Percentiles rank a stretch among this genome's conserved stretches.
Evolutionary conservation across 2,888 invertebrate genomes (phyloP).

Genomic region (Ophion ventricosus): DNA sequence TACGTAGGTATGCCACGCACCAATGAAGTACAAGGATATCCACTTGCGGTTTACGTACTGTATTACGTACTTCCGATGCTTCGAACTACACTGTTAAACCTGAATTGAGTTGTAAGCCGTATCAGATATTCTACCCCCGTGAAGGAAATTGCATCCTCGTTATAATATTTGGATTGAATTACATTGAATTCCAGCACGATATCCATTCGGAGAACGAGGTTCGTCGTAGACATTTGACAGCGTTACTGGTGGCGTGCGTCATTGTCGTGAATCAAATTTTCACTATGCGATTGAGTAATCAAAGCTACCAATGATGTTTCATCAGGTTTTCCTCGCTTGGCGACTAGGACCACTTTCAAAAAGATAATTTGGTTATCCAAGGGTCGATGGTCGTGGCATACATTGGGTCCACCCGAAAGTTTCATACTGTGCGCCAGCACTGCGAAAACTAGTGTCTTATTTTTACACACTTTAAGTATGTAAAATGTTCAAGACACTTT

Average conservation of each 20-base stretch:
- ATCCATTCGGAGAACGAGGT: not conserved
- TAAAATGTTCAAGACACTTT: too few species aligned
- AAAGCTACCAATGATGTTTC: not conserved
- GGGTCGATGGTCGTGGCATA: not conserved
- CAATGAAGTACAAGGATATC: constrained; percentile 50
- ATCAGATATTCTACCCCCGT: not conserved
- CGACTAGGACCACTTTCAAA: not conserved
- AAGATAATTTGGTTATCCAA: not conserved
- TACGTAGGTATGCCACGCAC: constrained; percentile 4
- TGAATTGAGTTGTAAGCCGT: constrained; percentile 11
- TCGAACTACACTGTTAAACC: constrained; percentile 11
- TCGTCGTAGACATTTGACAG: not conserved
- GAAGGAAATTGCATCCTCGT: not conserved
- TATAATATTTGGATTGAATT: constrained; percentile 4
- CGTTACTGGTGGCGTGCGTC: not conserved
- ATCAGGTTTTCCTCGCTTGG: not conserved
- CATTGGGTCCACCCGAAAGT: not conserved
- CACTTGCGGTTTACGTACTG: constrained; percentile 49
- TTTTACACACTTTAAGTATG: too few species aligned
- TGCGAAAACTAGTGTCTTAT: too few species aligned
- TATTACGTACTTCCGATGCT: constrained; percentile 7
- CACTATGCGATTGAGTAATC: not conserved
- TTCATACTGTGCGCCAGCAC: not conserved
- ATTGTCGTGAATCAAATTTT: not conserved
- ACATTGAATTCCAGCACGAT: not conserved